Evolutionary conservation across 1,140 invertebrate genomes (phyloP).

Genomic region (Heliconius himera): DNA sequence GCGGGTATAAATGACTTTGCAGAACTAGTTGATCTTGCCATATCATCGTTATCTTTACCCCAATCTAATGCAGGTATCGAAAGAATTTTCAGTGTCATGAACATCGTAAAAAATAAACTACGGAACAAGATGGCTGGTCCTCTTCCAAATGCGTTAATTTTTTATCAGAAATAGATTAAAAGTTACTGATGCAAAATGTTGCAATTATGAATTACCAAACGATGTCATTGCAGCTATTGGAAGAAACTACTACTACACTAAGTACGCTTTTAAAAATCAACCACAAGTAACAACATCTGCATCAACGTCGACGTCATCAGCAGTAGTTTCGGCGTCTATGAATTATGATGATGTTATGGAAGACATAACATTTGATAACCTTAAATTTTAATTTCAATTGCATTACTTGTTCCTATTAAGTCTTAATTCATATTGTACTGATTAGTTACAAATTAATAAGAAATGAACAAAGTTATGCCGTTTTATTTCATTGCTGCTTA

Average conservation of each 20-base stretch:
- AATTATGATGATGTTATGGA: slow-evolving; percentile 27
- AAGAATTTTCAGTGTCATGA: too few relatives aligned
- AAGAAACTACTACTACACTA: neutral
- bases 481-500: too few relatives aligned
- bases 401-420: neutral
- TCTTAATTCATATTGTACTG: slow-evolving; percentile 17
- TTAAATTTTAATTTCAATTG: slow-evolving; percentile 15
- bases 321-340: slow-evolving; percentile 15
- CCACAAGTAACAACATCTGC: slow-evolving; percentile 9
- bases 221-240: too few relatives aligned
- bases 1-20: too few relatives aligned
- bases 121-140: too few relatives aligned
- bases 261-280: neutral
- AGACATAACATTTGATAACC: slow-evolving; percentile 23
- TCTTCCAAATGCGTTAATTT: too few relatives aligned
- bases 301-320: slow-evolving; percentile 10
- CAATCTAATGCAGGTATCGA: too few relatives aligned
- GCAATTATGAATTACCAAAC: neutral
- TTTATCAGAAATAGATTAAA: too few relatives aligned
- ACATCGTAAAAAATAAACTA: too few relatives aligned
- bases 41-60: too few relatives aligned
- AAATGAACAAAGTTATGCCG: too few relatives aligned
- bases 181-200: slow-evolving; percentile 15
- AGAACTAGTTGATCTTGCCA: too few relatives aligned
- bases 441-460: slow-evolving; percentile 15